These are phyloP conservation scores for Pachymerium ferrugineum DNA, from an alignment of 2,888 invertebrate genomes.

Conservation along the genomic window DNA sequence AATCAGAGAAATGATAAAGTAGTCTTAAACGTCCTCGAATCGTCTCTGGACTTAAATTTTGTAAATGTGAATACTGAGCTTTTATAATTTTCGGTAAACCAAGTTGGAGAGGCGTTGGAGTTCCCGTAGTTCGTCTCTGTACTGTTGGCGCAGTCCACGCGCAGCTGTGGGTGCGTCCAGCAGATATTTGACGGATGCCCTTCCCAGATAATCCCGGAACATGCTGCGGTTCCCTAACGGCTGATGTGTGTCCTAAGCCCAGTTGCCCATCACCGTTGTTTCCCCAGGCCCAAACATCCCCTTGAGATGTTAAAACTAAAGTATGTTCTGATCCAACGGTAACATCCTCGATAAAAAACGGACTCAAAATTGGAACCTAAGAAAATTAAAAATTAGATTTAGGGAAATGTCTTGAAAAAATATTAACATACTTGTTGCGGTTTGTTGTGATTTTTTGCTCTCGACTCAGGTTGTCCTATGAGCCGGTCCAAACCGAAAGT, in stretches of 20 bases:
- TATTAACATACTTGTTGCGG: conserved; percentile 48
- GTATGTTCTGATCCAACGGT: conserved; percentile 60
- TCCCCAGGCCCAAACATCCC: conserved; percentile 60
- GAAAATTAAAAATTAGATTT: neutral
- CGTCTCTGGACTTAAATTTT: conserved; percentile 51
- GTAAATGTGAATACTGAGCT: conserved; percentile 55
- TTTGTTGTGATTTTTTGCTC: conserved; percentile 51
- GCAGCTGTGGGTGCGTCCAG: conserved; percentile 59
- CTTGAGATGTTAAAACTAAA: conserved; percentile 54
- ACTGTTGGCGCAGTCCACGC: conserved; percentile 56
- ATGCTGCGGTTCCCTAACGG: conserved; percentile 55
- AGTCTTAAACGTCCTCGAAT: conserved; percentile 55
- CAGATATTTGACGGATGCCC: conserved; percentile 52
- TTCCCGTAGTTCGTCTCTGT: conserved; percentile 52
- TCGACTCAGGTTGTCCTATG: conserved; percentile 55
- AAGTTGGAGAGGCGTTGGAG: conserved; percentile 52
- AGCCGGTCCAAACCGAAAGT: conserved; percentile 59
- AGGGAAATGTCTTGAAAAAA: neutral
- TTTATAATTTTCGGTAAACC: conserved; percentile 55
- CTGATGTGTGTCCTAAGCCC: conserved; percentile 56
- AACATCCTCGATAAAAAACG: conserved; percentile 55
- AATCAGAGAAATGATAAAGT: conserved; percentile 59
- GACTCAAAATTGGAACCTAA: conserved; percentile 50
- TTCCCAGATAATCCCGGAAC: conserved; percentile 54
- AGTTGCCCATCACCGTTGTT: conserved; percentile 60